Evolutionary conservation across 2,797 vertebrate species (phyloP).

Genomic region (Girardinus metallicus): DNA sequence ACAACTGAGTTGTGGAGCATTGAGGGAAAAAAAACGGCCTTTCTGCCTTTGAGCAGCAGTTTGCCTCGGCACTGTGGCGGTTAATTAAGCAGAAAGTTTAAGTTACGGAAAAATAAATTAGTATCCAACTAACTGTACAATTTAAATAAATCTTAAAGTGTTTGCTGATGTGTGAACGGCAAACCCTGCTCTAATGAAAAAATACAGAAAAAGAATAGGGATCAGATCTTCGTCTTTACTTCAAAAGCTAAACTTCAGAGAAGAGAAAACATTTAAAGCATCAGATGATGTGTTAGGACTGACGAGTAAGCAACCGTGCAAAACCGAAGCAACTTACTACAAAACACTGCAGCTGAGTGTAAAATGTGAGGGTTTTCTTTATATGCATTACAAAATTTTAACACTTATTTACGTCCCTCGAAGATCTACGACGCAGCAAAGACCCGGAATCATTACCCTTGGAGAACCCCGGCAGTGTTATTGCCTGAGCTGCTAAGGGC

Average conservation of each 20-base stretch:
- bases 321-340: neutral
- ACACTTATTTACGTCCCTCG: neutral
- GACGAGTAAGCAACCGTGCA: neutral
- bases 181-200: neutral
- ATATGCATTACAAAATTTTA: neutral
- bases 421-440: neutral
- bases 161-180: neutral
- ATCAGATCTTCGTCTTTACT: neutral
- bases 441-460: constrained; percentile 46
- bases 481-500: constrained; percentile 49
- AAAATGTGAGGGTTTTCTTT: neutral
- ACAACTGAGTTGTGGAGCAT: neutral
- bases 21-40: neutral
- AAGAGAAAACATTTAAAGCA: neutral
- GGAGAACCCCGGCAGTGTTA: constrained; percentile 36
- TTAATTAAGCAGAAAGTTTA: constrained; percentile 9
- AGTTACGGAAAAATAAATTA: constrained; percentile 8
- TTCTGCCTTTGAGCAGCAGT: neutral
- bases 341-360: neutral
- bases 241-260: neutral
- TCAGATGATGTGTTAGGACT: neutral
- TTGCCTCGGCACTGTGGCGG: neutral
- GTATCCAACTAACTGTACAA: neutral
- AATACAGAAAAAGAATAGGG: neutral
- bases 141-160: constrained; percentile 4